Base-by-base conservation (phyloP, 2,113 vertebrate genomes). In the Plestiodon gilberti region DNA sequence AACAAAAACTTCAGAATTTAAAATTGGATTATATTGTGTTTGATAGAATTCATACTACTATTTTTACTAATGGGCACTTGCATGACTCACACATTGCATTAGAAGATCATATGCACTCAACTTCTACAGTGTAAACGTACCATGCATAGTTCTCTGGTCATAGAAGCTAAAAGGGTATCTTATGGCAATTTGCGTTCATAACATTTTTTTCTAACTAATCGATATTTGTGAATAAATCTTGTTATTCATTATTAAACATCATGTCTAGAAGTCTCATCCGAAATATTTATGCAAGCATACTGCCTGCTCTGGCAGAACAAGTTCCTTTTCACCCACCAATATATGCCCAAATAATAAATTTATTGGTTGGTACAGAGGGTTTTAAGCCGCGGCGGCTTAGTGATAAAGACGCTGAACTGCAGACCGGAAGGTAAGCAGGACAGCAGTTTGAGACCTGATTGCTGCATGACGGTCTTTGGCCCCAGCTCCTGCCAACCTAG, bases 1-100 rank as follows among this genome's bases (percentile, higher is more conserved):
- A 94, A 93, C 82, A 88, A 86, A 91, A 89, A 90, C 89, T 88
- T 93, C 69, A 81, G 78, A 87, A 65, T 55, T 91, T 84, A 76
- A 0, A 0, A 57, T 48, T 78, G 84, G 70, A 90, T 91, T 87
- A 40, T 89, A 83, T 89, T 81, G 86, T 74, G 28, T 13, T 33
- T 90, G 87, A 93, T 94, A 90, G 92, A 91, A 88, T 84, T 76
- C 57, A 75, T 90, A 81, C 67, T 77, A 61, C 75, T 78, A 57
- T 78, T 88, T 22, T 88, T 76, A n/a, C 61, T 88, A 48, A 71
- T 17, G 13, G 67, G 30, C 65, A 89, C 52, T 81, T 2, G 78
- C 74, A 25, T 40, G 0, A 55, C 69, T 87, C 40, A 55, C 67
- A 73, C 23, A 20, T 2, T 0, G 0, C 57, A 77, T 70, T 78